These are phyloP conservation scores for Triplophysa dalaica DNA, from an alignment of 2,113 vertebrate species.

Conservation along the genomic window DNA sequence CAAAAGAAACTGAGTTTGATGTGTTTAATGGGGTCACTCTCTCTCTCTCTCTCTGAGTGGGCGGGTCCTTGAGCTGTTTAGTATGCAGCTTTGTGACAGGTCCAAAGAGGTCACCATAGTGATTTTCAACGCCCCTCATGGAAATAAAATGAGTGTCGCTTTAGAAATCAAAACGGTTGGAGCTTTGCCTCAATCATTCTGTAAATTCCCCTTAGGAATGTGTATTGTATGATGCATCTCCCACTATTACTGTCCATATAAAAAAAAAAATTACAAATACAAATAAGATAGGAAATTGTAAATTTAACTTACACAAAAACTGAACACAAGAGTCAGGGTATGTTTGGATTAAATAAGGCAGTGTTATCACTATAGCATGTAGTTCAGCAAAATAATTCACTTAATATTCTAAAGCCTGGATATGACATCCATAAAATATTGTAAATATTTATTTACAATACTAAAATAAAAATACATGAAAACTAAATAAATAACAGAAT, in stretches of 20 bases:
- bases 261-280: not conserved
- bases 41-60: constrained; percentile 46
- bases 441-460: too few relatives aligned
- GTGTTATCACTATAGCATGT: too few relatives aligned
- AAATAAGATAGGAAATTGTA: too few relatives aligned
- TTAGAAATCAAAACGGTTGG: constrained; percentile 10
- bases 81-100: constrained; percentile 81
- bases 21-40: constrained; percentile 9
- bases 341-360: too few relatives aligned
- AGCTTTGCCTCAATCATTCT: not conserved
- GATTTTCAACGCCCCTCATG: constrained; percentile 76
- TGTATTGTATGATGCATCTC: not conserved
- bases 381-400: too few relatives aligned
- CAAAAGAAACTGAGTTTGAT: constrained; percentile 4
- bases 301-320: too few relatives aligned
- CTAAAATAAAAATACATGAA: too few relatives aligned
- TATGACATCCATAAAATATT: too few relatives aligned
- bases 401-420: too few relatives aligned
- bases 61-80: constrained; percentile 67
- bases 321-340: too few relatives aligned
- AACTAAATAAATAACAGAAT: too few relatives aligned
- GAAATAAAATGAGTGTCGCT: constrained; percentile 22
- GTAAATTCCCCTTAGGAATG: not conserved
- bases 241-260: not conserved
- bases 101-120: constrained; percentile 78